phyloP scores from a whole-genome alignment of 2,113 vertebrate species.

The Dromas ardeola region DNA sequence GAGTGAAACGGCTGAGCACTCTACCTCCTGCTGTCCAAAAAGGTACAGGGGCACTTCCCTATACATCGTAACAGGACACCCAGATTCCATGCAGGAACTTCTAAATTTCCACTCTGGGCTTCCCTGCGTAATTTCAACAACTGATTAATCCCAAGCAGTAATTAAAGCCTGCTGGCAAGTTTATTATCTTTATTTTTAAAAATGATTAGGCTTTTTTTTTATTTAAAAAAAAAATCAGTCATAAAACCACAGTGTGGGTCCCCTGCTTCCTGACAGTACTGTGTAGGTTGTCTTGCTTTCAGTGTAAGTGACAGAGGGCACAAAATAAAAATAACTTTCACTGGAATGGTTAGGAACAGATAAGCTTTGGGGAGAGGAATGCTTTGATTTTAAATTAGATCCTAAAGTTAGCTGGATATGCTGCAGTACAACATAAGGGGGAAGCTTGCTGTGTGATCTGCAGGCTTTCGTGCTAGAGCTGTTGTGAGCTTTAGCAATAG shows the following conservation, averaged over 20 bases:
- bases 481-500: not conserved
- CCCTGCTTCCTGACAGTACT: conserved; percentile 4
- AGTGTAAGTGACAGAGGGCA: conserved; percentile 20
- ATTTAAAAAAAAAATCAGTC: not conserved
- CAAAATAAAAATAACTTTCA: conserved; percentile 55
- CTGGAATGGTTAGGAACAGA: conserved; percentile 20
- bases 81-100: not conserved
- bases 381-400: conserved; percentile 53
- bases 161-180: not conserved
- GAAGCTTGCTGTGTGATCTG: not conserved
- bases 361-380: conserved; percentile 22
- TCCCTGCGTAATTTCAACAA: not conserved
- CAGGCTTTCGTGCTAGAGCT: not conserved
- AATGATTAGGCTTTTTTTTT: not conserved
- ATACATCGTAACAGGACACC: rapidly evolving
- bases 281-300: conserved; percentile 42
- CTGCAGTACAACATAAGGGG: not conserved
- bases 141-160: not conserved
- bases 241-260: not conserved
- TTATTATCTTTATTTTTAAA: not conserved
- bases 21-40: not conserved
- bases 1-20: not conserved
- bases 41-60: not conserved
- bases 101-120: not conserved
- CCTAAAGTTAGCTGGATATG: conserved; percentile 16